Base-by-base conservation (phyloP, 1,140 invertebrate genomes). In the Pseudomyrmex gracilis region DNA sequence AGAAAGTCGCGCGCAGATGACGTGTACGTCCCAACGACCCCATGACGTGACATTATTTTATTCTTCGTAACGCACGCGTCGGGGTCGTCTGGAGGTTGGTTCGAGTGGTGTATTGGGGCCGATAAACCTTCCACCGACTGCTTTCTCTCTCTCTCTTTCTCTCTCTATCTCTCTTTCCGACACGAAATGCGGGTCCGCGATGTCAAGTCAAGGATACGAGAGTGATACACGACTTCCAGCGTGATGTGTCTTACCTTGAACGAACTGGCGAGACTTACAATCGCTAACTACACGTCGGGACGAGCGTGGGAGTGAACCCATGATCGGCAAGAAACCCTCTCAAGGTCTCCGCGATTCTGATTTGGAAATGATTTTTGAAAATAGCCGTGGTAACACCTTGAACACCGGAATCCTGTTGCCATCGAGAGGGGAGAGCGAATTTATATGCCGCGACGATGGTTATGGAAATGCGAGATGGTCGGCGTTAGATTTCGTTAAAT, bases 181-280 rank as follows among this genome's bases (percentile, higher is more conserved):
- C 51, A 60, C 64, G 78, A 87, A 85, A 87, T 85, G 84, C 84
- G 77, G 83, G 83, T 57, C 74, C 73, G 15, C 68, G 74, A 49
- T 85, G 87, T 86, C 64, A 73, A 77, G 86, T 83, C 87, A 86
- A 88, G 87, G 86, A 87, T 88, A 89, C 68, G n/a, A 49, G 70
- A 88, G 74, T 86, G 87, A 89, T 84, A 74, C 84, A 88, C 84
- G 84, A 83, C 68, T 86, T 86, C 70, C 84, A 87, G 74, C 77
- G 67, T 83, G 87, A 88, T 87, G 87, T 73, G 87, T 63, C 85
- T 89, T 85, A 89, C 88, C 88, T 89, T 89, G 88, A 88, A 89
- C 87, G 85, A 89, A 78, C 68, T 78, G 74, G 82, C 87, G 64
- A 86, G 80, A 34, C 34, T 88, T 89, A 89, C 82, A 84, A 64